A percentile compares a stretch with the other conserved stretches of the same genome.
These are phyloP conservation scores for Rapana venosa DNA, from an alignment of 2,888 invertebrate species.

Conservation along the genomic window DNA sequence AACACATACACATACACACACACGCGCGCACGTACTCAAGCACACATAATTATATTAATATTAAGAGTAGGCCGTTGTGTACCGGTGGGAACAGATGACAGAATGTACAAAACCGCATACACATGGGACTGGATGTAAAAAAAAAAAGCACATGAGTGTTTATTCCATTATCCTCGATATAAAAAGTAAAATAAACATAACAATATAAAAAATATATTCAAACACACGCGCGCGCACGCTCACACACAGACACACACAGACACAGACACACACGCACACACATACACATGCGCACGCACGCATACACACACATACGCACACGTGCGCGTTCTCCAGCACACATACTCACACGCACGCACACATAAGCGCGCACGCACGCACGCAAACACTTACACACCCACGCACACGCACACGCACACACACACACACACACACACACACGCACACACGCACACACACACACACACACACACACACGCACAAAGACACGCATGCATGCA, in stretches of 20 bases:
- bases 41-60: too few species aligned
- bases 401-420: not conserved
- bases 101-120: too few species aligned
- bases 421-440: slow-evolving; percentile 14
- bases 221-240: not conserved
- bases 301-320: not conserved
- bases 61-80: too few species aligned
- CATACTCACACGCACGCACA: not conserved
- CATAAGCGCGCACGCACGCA: not conserved
- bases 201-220: too few species aligned
- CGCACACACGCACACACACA: not conserved
- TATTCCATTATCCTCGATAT: too few species aligned
- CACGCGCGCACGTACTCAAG: not conserved
- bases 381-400: not conserved
- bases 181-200: too few species aligned
- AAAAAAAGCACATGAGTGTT: too few species aligned
- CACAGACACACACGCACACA: not conserved
- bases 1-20: not conserved
- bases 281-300: not conserved
- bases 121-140: too few species aligned
- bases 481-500: not conserved
- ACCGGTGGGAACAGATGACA: too few species aligned
- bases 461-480: not conserved
- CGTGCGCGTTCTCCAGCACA: not conserved
- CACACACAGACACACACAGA: not conserved